phyloP scores from a whole-genome alignment of 2,797 vertebrate species.

The Malurus splendens region DNA sequence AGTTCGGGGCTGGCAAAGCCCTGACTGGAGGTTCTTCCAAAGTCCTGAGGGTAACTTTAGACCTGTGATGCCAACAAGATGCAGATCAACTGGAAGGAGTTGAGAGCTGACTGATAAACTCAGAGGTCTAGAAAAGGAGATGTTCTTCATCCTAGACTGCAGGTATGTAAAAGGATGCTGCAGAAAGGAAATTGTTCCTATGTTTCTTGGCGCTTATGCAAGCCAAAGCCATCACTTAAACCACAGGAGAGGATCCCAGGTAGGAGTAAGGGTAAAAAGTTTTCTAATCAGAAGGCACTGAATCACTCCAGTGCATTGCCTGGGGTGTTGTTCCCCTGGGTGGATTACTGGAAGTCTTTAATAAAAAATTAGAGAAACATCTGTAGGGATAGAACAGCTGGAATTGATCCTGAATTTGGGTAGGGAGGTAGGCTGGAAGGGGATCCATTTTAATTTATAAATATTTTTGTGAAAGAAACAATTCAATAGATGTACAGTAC shows the following conservation, averaged over 20 bases:
- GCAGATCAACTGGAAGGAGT: background rate
- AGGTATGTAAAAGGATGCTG: background rate
- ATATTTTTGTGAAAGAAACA: background rate
- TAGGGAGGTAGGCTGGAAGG: background rate
- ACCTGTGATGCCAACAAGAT: background rate
- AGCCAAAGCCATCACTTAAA: background rate
- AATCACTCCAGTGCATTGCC: background rate
- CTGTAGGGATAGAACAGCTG: background rate
- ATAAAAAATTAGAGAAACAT: background rate
- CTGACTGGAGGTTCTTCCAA: background rate
- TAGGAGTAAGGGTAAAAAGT: background rate
- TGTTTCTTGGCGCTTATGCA: background rate
- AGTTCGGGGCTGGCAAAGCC: background rate
- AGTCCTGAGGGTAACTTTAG: background rate
- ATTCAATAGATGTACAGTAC: background rate
- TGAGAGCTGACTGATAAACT: background rate
- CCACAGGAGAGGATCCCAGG: background rate
- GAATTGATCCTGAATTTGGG: background rate
- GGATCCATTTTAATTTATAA: background rate
- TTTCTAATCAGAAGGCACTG: background rate
- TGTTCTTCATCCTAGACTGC: background rate
- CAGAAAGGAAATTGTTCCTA: background rate
- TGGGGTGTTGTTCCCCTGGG: background rate
- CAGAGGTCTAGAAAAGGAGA: background rate
- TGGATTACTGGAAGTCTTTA: background rate